Evolutionary conservation across 2,113 vertebrate genomes (phyloP).

Genomic region (Herpailurus yagouaroundi): DNA sequence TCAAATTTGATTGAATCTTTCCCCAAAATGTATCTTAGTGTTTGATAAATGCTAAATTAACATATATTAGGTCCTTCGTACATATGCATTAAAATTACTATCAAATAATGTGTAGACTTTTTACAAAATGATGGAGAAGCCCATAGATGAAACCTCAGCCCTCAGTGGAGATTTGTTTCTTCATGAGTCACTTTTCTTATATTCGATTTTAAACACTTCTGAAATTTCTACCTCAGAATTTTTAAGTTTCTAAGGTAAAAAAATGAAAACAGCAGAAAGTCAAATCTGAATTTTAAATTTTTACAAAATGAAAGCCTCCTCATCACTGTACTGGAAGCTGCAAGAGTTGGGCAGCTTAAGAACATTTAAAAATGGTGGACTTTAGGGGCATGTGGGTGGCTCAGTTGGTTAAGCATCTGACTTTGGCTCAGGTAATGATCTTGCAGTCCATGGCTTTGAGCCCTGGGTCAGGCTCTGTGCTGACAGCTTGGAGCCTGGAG

Average conservation of each 20-base stretch:
- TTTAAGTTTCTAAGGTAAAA: background rate
- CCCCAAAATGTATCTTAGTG: background rate
- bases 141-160: background rate
- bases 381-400: no score
- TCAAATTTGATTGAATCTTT: background rate
- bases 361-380: background rate
- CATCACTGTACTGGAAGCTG: background rate
- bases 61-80: background rate
- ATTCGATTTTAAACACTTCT: background rate
- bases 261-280: background rate
- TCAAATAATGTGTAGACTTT: background rate
- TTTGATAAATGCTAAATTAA: background rate
- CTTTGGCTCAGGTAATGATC: no score
- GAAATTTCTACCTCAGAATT: constrained; percentile 31
- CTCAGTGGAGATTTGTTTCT: background rate
- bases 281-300: constrained; percentile 2
- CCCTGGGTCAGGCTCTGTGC: no score
- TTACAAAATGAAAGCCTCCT: background rate
- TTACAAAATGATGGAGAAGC: background rate
- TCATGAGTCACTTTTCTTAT: background rate
- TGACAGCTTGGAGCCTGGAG: no score
- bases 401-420: no score
- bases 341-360: background rate
- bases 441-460: no score
- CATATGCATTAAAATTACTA: background rate